A percentile compares a stretch with the other conserved stretches of the same genome.
phyloP scores from a whole-genome alignment of 2,888 invertebrate genomes.

The Megalurothrips usitatus region DNA sequence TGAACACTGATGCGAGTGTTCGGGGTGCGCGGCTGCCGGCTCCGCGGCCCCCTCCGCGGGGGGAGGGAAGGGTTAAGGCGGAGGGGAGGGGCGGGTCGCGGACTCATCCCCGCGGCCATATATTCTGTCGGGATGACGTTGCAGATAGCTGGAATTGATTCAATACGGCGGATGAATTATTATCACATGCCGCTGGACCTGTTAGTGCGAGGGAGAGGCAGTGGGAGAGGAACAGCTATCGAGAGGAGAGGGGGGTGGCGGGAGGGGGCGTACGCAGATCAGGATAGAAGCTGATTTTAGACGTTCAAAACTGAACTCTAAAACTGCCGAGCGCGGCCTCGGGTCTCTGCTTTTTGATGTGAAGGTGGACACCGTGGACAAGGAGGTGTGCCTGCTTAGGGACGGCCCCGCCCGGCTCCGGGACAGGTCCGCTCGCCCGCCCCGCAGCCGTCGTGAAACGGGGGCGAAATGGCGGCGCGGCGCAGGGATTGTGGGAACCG shows the following conservation, averaged over 20 bases:
- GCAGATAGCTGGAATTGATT: constrained; percentile 20
- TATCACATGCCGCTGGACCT: not conserved
- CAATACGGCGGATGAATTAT: constrained; percentile 23
- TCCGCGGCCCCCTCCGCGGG: too few species aligned
- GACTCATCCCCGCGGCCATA: not conserved
- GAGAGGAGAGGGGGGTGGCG: too few species aligned
- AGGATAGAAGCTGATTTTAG: too few species aligned
- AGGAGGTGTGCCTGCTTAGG: not conserved
- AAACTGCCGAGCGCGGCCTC: too few species aligned
- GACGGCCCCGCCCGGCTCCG: not conserved
- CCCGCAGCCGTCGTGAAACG: not conserved
- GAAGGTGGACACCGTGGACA: too few species aligned
- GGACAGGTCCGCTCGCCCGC: not conserved
- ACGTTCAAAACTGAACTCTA: too few species aligned
- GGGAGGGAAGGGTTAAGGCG: not conserved
- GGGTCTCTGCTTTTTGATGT: too few species aligned
- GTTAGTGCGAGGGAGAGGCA: not conserved
- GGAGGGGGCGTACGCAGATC: too few species aligned
- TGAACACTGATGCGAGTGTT: constrained; percentile 11
- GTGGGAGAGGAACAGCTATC: too few species aligned
- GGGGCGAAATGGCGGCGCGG: too few species aligned
- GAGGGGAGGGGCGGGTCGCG: not conserved
- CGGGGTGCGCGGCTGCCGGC: not conserved
- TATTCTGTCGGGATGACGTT: constrained; percentile 8
- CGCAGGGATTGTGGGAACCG: constrained; percentile 10